Evolutionary conservation across 1,140 invertebrate species (phyloP).

Genomic region (Achroia grisella): DNA sequence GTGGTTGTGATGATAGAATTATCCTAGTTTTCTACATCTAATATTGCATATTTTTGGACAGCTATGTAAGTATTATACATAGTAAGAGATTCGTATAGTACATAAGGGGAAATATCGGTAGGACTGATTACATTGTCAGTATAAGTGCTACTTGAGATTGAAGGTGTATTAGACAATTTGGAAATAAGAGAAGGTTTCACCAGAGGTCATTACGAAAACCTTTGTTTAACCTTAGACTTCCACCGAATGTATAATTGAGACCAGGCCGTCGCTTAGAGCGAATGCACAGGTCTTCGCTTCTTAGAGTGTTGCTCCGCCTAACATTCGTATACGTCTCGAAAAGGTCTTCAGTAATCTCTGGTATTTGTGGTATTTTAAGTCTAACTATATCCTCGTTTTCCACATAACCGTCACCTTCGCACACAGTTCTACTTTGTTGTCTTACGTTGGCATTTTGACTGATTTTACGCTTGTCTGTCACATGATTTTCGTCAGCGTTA

Average conservation of each 20-base stretch:
- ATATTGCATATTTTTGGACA: conserved; percentile 1
- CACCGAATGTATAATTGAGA: conserved; percentile 58
- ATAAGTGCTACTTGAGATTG: conserved; percentile 23
- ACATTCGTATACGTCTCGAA: conserved; percentile 63
- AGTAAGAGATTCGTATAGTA: conserved; percentile 34
- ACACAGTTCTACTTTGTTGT: conserved; percentile 35
- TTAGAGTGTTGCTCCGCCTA: conserved; percentile 57
- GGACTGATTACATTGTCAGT: conserved; percentile 36
- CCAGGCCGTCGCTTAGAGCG: conserved; percentile 43
- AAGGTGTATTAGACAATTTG: conserved; percentile 27
- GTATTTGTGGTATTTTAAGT: conserved; percentile 65
- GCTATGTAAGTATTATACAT: conserved; percentile 45
- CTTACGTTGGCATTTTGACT: conserved; percentile 38
- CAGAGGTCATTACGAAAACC: conserved; percentile 58
- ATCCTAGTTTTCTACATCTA: conserved; percentile 17
- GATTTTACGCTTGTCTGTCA: conserved; percentile 24
- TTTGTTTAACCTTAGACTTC: conserved; percentile 63
- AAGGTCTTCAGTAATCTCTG: conserved; percentile 65
- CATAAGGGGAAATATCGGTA: conserved; percentile 15
- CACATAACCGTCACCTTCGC: conserved; percentile 53
- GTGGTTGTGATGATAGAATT: conserved; percentile 16
- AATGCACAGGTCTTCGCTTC: conserved; percentile 43
- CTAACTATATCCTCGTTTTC: conserved; percentile 68
- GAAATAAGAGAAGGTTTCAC: conserved; percentile 37
- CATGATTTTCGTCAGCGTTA: conserved; percentile 34